Percentiles rank a stretch among this genome's conserved stretches.
phyloP scores from a whole-genome alignment of 1,140 invertebrate species.

The Potamilus streckersoni region DNA sequence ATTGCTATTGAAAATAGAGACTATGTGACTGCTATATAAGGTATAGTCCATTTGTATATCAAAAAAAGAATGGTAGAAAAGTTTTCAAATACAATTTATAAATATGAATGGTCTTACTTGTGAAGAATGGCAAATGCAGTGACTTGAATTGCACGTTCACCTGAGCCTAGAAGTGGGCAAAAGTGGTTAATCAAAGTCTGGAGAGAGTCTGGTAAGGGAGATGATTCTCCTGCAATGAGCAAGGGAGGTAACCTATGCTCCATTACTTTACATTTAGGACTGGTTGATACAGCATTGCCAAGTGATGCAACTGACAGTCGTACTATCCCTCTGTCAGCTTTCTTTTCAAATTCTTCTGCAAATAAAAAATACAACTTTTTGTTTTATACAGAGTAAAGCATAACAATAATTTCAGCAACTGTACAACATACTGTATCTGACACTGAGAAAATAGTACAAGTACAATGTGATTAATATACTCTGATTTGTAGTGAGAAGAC shows the following conservation, averaged over 20 bases:
- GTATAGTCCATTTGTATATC: no score
- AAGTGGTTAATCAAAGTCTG: conserved; percentile 65
- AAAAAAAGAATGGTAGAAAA: no score
- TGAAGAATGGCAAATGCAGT: conserved; percentile 58
- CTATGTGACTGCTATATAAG: not conserved
- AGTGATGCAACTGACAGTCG: conserved; percentile 33
- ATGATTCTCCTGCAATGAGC: conserved; percentile 56
- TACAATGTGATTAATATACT: no score
- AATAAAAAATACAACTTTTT: not conserved
- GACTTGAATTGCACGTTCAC: conserved; percentile 53
- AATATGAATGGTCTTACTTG: conserved; percentile 33
- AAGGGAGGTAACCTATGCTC: conserved; percentile 59
- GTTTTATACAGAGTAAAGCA: not conserved
- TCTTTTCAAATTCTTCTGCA: conserved; percentile 4
- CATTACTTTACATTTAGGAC: conserved; percentile 48
- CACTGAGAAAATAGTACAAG: no score
- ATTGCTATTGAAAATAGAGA: no score
- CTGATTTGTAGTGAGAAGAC: not conserved
- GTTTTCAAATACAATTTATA: no score
- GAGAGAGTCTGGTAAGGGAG: conserved; percentile 57
- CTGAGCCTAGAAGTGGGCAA: conserved; percentile 55
- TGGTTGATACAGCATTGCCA: conserved; percentile 42
- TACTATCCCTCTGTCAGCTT: conserved; percentile 5
- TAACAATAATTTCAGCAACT: not conserved
- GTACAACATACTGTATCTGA: not conserved